Percentiles rank a stretch among this genome's conserved stretches.
Conservation (phyloP, 92 coral and sea anemone genomes). For the Blastomussa wellsi region DNA sequence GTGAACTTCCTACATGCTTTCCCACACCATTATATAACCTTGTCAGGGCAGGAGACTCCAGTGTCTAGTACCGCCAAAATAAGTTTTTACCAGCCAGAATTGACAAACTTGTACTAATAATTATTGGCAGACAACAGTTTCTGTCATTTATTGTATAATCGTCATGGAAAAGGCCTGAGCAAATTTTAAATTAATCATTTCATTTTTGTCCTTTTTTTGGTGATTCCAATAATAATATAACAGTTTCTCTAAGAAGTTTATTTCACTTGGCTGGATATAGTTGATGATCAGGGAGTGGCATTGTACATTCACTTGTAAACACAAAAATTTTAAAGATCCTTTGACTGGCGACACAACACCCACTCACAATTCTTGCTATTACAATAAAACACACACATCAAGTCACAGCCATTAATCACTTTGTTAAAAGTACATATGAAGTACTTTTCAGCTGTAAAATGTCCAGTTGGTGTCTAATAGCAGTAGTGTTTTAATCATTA, state of each 20-base stretch:
- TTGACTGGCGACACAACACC: slow-evolving; percentile 10
- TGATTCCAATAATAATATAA: neutral
- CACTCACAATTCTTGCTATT: neutral
- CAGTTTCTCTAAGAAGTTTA: neutral
- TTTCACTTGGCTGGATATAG: neutral
- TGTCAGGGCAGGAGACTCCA: too few relatives aligned
- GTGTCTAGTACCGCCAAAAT: too few relatives aligned
- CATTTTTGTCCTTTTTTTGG: too few relatives aligned
- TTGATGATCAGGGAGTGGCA: slow-evolving; percentile 12
- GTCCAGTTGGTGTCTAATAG: neutral
- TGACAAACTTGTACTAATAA: too few relatives aligned
- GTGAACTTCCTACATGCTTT: too few relatives aligned
- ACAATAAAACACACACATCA: neutral
- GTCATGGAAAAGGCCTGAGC: too few relatives aligned
- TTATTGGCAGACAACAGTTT: too few relatives aligned
- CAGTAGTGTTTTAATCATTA: too few relatives aligned
- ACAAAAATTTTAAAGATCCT: neutral
- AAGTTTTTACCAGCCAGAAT: too few relatives aligned
- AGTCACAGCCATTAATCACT: neutral
- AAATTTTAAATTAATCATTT: too few relatives aligned
- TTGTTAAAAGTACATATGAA: neutral
- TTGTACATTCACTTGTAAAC: neutral
- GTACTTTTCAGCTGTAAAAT: neutral
- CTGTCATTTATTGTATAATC: too few relatives aligned
- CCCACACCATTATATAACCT: too few relatives aligned